Base-by-base conservation (phyloP, 1,140 invertebrate genomes). In the Riptortus pedestris region DNA sequence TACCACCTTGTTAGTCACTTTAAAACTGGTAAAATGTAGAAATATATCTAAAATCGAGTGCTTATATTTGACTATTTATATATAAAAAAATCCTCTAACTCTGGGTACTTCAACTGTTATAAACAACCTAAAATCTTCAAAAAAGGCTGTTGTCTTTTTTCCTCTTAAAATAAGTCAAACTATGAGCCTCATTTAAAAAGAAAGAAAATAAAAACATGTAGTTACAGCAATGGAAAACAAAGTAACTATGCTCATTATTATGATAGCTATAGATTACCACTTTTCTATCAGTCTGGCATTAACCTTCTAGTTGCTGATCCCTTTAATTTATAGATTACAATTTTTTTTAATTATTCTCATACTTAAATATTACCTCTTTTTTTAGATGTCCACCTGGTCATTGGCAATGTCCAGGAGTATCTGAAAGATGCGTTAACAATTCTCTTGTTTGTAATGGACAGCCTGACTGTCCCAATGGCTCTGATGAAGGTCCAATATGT, bases 401-500 rank as follows among this genome's bases (percentile, higher is more conserved):
- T 70, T 95, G 91, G 91, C 79, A 82, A 68, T 96, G 92, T 77
- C 90, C 90, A 0, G 86, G 85, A 2, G 81, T 90, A 0, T 81
- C 84, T 0, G 83, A 85, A 58, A 75, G 81, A 18, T 94, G 91
- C 67, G 80, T 93, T 2, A 90, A 91, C 68, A 75, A 88, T 0
- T 85, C 84, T 0, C 80, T 79, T 20, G 87, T 96, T 0, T 98
- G 93, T 75, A 88, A 97, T 73, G 82, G 82, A 16, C 89, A 86
- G 57, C 71, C 77, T 0, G 90, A 96, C 69, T 97, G 93, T 77
- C 92, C 93, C 0, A 93, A 93, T 70, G 91, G 90, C 0, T 79
- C 84, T 0, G 93, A 96, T 73, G 94, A 98, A 81, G 94, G 94
- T 16, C 78, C 81, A 1, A 85, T 85, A 51, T 97, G 93, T 71